Base-by-base conservation (phyloP, 2,888 invertebrate genomes). In the Iselma pallidipennis region DNA sequence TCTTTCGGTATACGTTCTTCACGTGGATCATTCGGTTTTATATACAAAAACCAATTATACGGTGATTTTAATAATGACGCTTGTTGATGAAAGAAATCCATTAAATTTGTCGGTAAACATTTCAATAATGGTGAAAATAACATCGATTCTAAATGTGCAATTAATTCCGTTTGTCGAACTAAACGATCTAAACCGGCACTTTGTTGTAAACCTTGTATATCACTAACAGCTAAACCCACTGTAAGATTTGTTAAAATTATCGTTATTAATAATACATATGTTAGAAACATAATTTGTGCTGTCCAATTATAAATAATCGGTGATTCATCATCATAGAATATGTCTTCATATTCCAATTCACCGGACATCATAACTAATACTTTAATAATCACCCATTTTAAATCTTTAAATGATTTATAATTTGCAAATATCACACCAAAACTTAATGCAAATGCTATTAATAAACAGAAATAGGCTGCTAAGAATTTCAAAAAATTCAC, bases 331-430 rank as follows among this genome's bases (percentile, higher is more conserved):
- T 79, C 75, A 57, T 90, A 92, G 77, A 93, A 94, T 66, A 93
- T 90, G 71, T 93, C 92, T 76, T 94, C 93, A 69, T 91, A 92
- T 77, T 93, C 93, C 52, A 94, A 78, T 78, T 94, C 94, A 0
- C 94, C 94, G 0, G 92, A 91, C 93, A 94, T 92, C 94, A 94
- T 94, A 72, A 93, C 90, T 12, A 94, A 87, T 0, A 92, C 91
- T 81, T 94, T 93, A 1, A 94, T 81, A 0, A 93, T 75, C 0
- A 87, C 86, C 55, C 86, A 84, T 0, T 86, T 83, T 2, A 91
- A 84, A 68, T 88, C 86, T 61, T 81, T 76, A 76, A 92, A 92
- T 0, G 92, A 86, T 26, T 88, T 86, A 75, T 91, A 91, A 72
- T 91, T 90, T 50, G 90, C 88, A 75, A 94, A 92, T 4, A 94